Percentiles rank a stretch among this genome's conserved stretches.
These are phyloP conservation scores for Muscidifurax raptorellus DNA, from an alignment of 1,140 invertebrate genomes.

Conservation along the genomic window DNA sequence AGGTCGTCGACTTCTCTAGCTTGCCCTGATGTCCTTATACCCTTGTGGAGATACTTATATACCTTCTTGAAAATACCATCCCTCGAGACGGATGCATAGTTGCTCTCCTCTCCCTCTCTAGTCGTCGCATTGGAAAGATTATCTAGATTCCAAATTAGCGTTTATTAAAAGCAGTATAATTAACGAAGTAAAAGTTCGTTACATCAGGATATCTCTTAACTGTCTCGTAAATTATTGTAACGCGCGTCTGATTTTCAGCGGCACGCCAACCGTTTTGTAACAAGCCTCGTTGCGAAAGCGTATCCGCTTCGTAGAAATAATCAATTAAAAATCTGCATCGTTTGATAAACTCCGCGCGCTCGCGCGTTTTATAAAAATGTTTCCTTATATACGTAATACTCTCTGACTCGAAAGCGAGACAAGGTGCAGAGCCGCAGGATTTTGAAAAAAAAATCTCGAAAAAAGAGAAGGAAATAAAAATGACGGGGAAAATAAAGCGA, in stretches of 20 bases:
- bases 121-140: neutral
- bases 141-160: neutral
- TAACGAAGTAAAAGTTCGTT: neutral
- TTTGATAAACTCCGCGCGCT: too few relatives aligned
- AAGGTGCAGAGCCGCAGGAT: too few relatives aligned
- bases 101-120: too few relatives aligned
- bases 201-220: conserved; percentile 22
- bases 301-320: neutral
- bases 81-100: neutral
- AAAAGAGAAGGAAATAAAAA: neutral
- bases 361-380: too few relatives aligned
- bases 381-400: too few relatives aligned
- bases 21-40: neutral
- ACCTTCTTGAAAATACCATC: neutral
- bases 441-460: neutral
- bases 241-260: neutral
- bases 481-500: conserved; percentile 4
- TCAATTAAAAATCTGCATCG: neutral
- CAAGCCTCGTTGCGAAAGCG: neutral
- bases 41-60: neutral
- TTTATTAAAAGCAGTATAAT: conserved; percentile 1
- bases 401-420: too few relatives aligned
- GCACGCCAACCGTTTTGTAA: neutral
- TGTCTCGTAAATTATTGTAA: conserved; percentile 24
- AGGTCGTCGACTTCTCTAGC: neutral